Percentiles rank a stretch among this genome's conserved stretches.
These are phyloP conservation scores for Drosophila antonietae DNA, from an alignment of 2,888 invertebrate species.

Conservation along the genomic window DNA sequence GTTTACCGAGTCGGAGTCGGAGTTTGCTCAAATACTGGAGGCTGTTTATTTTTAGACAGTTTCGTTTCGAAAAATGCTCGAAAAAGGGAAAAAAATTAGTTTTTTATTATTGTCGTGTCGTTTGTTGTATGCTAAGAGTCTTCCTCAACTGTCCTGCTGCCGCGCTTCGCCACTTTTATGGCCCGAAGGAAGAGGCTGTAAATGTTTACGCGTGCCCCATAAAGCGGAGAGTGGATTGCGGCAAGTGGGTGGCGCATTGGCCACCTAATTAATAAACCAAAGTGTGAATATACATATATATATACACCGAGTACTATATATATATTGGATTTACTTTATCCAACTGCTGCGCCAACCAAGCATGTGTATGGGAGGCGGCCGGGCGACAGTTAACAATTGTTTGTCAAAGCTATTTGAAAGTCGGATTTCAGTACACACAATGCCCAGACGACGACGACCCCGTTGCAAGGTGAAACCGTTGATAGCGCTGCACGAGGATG, in stretches of 20 bases:
- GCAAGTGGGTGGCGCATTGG: conserved; percentile 37
- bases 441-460: conserved; percentile 68
- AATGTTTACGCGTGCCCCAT: conserved; percentile 66
- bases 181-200: conserved; percentile 74
- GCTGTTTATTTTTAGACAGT: conserved; percentile 54
- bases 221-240: conserved; percentile 35
- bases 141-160: conserved; percentile 25
- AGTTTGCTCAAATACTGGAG: conserved; percentile 2
- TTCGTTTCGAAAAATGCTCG: conserved; percentile 47
- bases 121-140: conserved; percentile 20
- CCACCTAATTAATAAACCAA: conserved; percentile 68
- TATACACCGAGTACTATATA: neutral
- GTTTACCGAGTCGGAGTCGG: conserved; percentile 19
- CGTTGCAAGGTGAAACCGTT: conserved; percentile 58
- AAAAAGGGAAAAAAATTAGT: conserved; percentile 44
- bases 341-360: neutral
- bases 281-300: conserved; percentile 55
- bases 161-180: conserved; percentile 50
- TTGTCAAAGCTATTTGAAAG: conserved; percentile 24
- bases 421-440: conserved; percentile 45
- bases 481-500: conserved; percentile 25
- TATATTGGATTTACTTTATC: conserved; percentile 13
- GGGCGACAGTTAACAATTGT: conserved; percentile 30
- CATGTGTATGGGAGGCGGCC: conserved; percentile 23
- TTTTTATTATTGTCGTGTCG: conserved; percentile 46